phyloP scores from a whole-genome alignment of 64 coral and sea anemone species.

The Pocillopora damicornis region DNA sequence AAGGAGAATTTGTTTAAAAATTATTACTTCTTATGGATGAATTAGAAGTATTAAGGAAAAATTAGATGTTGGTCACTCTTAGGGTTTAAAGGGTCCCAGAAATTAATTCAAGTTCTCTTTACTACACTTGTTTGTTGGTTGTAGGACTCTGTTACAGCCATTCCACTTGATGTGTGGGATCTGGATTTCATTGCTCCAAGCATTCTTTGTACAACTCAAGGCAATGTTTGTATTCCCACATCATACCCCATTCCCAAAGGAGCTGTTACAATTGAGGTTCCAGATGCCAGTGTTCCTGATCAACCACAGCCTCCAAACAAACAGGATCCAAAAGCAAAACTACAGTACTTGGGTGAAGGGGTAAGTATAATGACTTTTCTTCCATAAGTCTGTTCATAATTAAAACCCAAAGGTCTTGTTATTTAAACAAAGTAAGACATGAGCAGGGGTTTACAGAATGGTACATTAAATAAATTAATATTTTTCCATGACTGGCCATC shows the following conservation, averaged over 20 bases:
- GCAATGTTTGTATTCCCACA: conserved; percentile 71
- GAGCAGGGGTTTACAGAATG: too few relatives aligned
- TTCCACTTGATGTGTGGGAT: conserved; percentile 81
- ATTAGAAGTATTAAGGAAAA: too few relatives aligned
- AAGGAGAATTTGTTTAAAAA: too few relatives aligned
- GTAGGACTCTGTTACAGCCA: conserved; percentile 88
- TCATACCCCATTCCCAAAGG: conserved; percentile 76
- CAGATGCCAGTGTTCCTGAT: conserved; percentile 28
- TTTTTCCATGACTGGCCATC: too few relatives aligned
- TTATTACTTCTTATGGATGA: too few relatives aligned
- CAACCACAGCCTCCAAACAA: conserved; percentile 76
- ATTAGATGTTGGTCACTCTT: too few relatives aligned
- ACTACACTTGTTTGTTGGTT: not conserved
- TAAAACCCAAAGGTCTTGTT: too few relatives aligned
- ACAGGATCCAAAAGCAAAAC: conserved; percentile 66
- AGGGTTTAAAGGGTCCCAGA: too few relatives aligned
- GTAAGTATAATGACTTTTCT: conserved; percentile 33
- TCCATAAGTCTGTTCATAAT: not conserved
- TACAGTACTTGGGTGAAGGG: conserved; percentile 71
- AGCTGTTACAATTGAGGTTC: conserved; percentile 68
- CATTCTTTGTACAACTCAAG: conserved; percentile 70
- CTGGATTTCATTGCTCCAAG: conserved; percentile 82
- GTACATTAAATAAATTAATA: too few relatives aligned
- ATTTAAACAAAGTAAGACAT: too few relatives aligned
- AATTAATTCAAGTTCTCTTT: too few relatives aligned